Base-by-base conservation (phyloP, 2,113 vertebrate genomes). In the Nothoprocta pentlandii region DNA sequence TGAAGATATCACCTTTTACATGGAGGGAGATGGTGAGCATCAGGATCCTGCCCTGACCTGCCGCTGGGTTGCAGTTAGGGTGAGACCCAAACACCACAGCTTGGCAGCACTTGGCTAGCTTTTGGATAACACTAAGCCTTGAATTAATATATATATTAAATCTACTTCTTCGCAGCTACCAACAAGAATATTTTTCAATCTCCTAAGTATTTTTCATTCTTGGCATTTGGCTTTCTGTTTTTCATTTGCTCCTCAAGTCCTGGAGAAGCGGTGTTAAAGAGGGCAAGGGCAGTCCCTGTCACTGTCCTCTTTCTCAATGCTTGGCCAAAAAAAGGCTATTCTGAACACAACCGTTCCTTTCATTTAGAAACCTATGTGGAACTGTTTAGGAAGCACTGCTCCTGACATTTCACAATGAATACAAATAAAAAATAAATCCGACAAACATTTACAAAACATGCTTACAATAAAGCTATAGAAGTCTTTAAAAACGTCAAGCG, bases 361-460 rank as follows among this genome's bases (percentile, higher is more conserved):
- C 2, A 46, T 80, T 91, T 80, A 87, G 80, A 77, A 83, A 83
- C 12, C 1, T 85, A 51, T 8, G 10, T 68, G 28, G 17, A 78
- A 70, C 68, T 87, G 80, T 97, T 96, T 95, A 91, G 93, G 79
- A 94, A 95, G 85, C 3, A 0, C 22, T 94, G 68, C 64, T 93
- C 47, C 58, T 94, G 85, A 94, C 90, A 89, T 96, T 94, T 95
- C 64, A 64, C 42, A 78, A 58, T 28, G 68, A 85, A 94, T 66
- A 67, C 46, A 96, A 94, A 95, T 82, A 76, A 83, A 94, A 95
- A 87, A 77, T 67, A 92, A 96, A 87, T 56, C 42, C 41, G 69
- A 89, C 87, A 95, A 95, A 97, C 62, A 83, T 96, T 96, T 94
- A 95, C 56, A 64, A 80, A 64, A 16, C 64, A 61, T 78, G 89